phyloP scores from a whole-genome alignment of 2,888 invertebrate genomes.

The Nemapogon koenigi region DNA sequence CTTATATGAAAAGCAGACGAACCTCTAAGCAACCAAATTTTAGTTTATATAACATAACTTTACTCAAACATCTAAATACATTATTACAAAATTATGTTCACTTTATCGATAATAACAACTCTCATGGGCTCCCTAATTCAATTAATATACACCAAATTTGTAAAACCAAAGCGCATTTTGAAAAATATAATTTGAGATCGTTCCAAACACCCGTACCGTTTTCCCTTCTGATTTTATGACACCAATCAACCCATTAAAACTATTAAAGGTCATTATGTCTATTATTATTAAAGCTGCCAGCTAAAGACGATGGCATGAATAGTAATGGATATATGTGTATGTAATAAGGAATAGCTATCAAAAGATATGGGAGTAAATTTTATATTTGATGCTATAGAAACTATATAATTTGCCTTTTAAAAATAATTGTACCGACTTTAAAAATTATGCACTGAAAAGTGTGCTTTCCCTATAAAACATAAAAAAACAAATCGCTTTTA shows the following conservation, averaged over 20 bases:
- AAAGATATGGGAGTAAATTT: not conserved
- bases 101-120: no score
- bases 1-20: no score
- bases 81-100: no score
- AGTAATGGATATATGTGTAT: conserved; percentile 27
- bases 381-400: not conserved
- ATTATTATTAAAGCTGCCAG: conserved; percentile 24
- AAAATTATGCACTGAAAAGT: no score
- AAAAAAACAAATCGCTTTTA: no score
- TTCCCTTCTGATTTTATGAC: conserved; percentile 38
- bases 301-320: conserved; percentile 28
- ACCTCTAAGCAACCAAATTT: no score
- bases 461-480: no score
- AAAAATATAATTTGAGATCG: conserved; percentile 3
- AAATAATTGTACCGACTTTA: no score
- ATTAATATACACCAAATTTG: conserved; percentile 25
- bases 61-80: no score
- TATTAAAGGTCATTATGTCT: conserved; percentile 42
- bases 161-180: not conserved
- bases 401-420: not conserved
- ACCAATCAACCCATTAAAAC: conserved; percentile 44
- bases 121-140: conserved; percentile 31
- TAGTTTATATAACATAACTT: no score
- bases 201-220: conserved; percentile 4
- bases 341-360: conserved; percentile 1